phyloP scores from a whole-genome alignment of 2,113 vertebrate species.

The Grallaria varia region DNA sequence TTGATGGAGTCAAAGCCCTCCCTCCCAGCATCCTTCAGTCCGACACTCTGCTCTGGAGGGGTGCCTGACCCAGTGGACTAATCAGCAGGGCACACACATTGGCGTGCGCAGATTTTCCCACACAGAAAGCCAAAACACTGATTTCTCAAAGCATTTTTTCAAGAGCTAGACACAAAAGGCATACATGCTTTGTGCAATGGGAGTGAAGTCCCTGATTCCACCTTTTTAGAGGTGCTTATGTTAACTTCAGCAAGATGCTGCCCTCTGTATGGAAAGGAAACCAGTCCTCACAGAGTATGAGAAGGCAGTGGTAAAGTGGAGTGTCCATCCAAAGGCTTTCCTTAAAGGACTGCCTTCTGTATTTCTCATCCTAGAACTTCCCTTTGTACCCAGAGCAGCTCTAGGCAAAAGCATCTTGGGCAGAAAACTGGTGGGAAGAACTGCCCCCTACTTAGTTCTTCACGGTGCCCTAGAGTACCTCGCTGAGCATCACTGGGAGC shows the following conservation, averaged over 20 bases:
- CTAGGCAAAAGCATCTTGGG: background rate
- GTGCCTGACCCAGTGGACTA: conserved; percentile 8
- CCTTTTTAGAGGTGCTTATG: background rate
- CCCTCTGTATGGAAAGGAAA: background rate
- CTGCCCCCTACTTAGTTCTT: rapidly evolving
- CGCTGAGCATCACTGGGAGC: background rate
- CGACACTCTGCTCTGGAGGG: background rate
- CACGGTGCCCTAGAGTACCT: background rate
- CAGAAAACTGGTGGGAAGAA: background rate
- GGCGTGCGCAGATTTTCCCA: background rate
- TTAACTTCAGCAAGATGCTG: background rate
- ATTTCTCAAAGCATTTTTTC: conserved; percentile 3
- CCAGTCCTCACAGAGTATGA: background rate
- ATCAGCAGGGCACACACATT: conserved; percentile 2
- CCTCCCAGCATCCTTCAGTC: background rate
- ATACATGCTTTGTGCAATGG: background rate
- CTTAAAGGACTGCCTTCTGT: background rate
- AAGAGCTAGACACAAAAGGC: background rate
- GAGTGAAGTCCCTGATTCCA: background rate
- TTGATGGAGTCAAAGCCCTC: conserved; percentile 16
- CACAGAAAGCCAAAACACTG: conserved; percentile 21
- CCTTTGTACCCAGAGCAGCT: background rate
- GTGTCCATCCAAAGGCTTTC: background rate
- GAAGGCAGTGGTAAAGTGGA: background rate
- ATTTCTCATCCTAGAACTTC: background rate